Evolutionary conservation across 2,888 invertebrate species (phyloP).

Genomic region (Mythimna pallens): DNA sequence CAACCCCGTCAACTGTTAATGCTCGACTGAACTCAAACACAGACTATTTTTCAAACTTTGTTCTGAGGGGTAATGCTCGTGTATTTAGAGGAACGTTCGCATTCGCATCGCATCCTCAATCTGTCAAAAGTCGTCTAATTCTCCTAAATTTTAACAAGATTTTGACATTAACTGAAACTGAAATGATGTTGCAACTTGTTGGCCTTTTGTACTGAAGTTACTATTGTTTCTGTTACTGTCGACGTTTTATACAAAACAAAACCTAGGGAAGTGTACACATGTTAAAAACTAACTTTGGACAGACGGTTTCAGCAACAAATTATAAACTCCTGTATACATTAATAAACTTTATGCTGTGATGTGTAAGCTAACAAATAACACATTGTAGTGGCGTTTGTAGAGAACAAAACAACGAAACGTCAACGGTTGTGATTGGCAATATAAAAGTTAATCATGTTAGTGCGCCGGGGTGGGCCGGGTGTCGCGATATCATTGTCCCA

Average conservation of each 20-base stretch:
- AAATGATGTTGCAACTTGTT: too few relatives aligned
- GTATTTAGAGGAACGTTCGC: too few relatives aligned
- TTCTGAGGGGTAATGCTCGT: not conserved
- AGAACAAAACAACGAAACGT: slow-evolving; percentile 72
- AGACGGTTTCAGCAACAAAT: slow-evolving; percentile 23
- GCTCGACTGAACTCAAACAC: slow-evolving; percentile 13
- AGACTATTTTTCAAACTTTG: slow-evolving; percentile 18
- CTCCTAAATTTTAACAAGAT: too few relatives aligned
- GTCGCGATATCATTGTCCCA: slow-evolving; percentile 85
- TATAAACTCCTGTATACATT: slow-evolving; percentile 12
- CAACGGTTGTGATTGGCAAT: slow-evolving; percentile 79
- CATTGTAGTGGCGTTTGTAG: slow-evolving; percentile 56
- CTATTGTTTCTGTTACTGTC: slow-evolving; percentile 3
- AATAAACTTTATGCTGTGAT: slow-evolving; percentile 23
- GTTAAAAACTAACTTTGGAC: slow-evolving; percentile 34
- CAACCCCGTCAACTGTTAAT: slow-evolving; percentile 15
- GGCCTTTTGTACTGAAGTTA: slow-evolving; percentile 8
- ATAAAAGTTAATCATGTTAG: slow-evolving; percentile 87
- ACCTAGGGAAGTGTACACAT: slow-evolving; percentile 3
- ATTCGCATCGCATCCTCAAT: too few relatives aligned
- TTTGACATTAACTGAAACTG: too few relatives aligned
- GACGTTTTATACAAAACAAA: slow-evolving; percentile 19
- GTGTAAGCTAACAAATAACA: slow-evolving; percentile 50
- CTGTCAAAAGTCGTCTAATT: too few relatives aligned
- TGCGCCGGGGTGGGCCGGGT: slow-evolving; percentile 84